Conservation (phyloP, 2,797 vertebrate genomes). For the Sebastes kiyomatsui region DNA sequence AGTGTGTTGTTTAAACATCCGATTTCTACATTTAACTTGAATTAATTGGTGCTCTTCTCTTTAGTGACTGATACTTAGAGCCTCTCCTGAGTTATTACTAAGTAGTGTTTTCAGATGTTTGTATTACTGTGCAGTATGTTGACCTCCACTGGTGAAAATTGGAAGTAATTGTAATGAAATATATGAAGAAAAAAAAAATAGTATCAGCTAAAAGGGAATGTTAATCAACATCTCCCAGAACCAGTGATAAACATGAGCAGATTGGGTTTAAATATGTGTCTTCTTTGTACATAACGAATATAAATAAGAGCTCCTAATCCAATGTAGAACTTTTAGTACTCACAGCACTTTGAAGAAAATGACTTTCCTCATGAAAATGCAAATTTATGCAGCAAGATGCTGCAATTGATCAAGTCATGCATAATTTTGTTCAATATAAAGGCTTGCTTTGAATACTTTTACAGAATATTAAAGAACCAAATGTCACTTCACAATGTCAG, state of each 20-base stretch:
- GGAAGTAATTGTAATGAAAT: neutral
- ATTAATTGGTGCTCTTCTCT: neutral
- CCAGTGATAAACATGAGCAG: neutral
- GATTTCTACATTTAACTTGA: neutral
- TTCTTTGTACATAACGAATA: neutral
- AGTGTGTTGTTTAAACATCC: neutral
- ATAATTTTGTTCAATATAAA: neutral
- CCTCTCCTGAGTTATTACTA: too few species aligned
- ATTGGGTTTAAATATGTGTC: neutral
- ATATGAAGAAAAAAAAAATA: too few species aligned
- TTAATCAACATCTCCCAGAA: neutral
- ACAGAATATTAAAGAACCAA: neutral
- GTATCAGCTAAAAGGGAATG: neutral
- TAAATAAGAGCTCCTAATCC: neutral
- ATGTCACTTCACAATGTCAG: neutral
- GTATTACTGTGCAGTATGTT: neutral
- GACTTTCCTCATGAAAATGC: conserved; percentile 12
- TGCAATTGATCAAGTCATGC: neutral
- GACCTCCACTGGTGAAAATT: neutral
- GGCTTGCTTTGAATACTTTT: neutral
- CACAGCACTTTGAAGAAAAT: neutral
- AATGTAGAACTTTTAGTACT: neutral
- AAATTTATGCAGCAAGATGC: conserved; percentile 27
- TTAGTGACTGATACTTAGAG: too few species aligned
- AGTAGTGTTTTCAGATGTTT: neutral